Evolutionary conservation across 2,888 invertebrate genomes (phyloP).

Genomic region (Leistus spinibarbis): DNA sequence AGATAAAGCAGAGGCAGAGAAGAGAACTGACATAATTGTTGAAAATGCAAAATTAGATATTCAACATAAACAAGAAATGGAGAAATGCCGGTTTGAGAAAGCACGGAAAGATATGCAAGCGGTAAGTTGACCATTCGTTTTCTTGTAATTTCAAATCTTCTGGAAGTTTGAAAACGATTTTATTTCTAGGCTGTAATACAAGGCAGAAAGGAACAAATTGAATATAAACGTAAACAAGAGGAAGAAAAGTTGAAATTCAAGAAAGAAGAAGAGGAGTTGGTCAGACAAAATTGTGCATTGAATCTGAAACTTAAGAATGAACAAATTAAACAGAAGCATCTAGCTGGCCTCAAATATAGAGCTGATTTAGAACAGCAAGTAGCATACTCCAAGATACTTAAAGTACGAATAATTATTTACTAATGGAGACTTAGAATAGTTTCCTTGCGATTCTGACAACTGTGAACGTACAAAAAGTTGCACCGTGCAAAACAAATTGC

Average conservation of each 20-base stretch:
- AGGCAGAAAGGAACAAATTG: constrained; percentile 52
- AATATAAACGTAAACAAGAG: constrained; percentile 49
- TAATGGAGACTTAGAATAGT: too few relatives aligned
- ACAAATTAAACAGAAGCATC: constrained; percentile 48
- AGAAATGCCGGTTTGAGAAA: constrained; percentile 49
- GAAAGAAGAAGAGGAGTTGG: constrained; percentile 52
- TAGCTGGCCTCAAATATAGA: constrained; percentile 50
- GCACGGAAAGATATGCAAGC: constrained; percentile 50
- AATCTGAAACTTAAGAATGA: constrained; percentile 52
- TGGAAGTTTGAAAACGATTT: neutral
- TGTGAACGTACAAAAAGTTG: too few relatives aligned
- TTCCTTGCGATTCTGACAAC: too few relatives aligned
- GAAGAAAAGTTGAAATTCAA: constrained; percentile 48
- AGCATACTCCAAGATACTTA: constrained; percentile 52
- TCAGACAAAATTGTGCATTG: constrained; percentile 48
- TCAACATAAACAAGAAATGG: constrained; percentile 51
- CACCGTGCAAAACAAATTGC: too few relatives aligned
- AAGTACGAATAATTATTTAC: too few relatives aligned
- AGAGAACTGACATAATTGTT: constrained; percentile 47
- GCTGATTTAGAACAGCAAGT: constrained; percentile 55
- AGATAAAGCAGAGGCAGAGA: constrained; percentile 50
- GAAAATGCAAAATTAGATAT: constrained; percentile 48
- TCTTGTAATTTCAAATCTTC: neutral
- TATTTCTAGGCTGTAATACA: constrained; percentile 50
- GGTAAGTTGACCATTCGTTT: constrained; percentile 40